Evolutionary conservation across 92 coral and sea anemone genomes (phyloP).

Genomic region (Anthopleura xanthogrammica): DNA sequence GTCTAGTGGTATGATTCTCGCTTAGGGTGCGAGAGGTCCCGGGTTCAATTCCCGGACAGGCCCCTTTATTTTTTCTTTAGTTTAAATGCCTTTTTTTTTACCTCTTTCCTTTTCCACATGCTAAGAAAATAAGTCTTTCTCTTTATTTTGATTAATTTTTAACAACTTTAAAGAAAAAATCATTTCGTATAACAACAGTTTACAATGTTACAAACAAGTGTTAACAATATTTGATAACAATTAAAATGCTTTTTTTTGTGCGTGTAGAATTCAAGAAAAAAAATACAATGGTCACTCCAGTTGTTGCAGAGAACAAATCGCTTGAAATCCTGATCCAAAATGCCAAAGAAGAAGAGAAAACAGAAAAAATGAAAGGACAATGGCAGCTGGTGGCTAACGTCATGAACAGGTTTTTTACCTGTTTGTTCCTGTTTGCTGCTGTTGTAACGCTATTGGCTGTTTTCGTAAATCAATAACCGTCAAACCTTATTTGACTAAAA

Average conservation of each 20-base stretch:
- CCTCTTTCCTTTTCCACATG: too few species aligned
- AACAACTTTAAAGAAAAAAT: too few species aligned
- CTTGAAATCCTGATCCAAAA: constrained; percentile 61
- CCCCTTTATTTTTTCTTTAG: constrained; percentile 23
- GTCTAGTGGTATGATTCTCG: constrained; percentile 95
- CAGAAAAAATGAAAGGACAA: constrained; percentile 59
- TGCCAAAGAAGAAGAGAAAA: constrained; percentile 65
- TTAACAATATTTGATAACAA: too few species aligned
- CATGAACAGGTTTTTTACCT: constrained; percentile 75
- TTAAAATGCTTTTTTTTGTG: background rate
- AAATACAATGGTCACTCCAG: constrained; percentile 43
- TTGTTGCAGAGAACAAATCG: constrained; percentile 67
- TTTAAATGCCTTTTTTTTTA: too few species aligned
- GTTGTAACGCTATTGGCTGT: constrained; percentile 74
- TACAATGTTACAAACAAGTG: too few species aligned
- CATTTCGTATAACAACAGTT: too few species aligned
- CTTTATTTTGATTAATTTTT: too few species aligned
- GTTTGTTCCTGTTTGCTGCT: constrained; percentile 62
- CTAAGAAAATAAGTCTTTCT: too few species aligned
- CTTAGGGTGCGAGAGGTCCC: constrained; percentile 98
- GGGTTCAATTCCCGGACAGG: constrained; percentile 88
- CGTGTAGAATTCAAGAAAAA: background rate
- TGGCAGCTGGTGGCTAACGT: constrained; percentile 92
- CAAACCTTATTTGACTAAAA: background rate
- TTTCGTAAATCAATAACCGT: constrained; percentile 46